Evolutionary conservation across 1,140 invertebrate genomes (phyloP).

Genomic region (Psix sp.): DNA sequence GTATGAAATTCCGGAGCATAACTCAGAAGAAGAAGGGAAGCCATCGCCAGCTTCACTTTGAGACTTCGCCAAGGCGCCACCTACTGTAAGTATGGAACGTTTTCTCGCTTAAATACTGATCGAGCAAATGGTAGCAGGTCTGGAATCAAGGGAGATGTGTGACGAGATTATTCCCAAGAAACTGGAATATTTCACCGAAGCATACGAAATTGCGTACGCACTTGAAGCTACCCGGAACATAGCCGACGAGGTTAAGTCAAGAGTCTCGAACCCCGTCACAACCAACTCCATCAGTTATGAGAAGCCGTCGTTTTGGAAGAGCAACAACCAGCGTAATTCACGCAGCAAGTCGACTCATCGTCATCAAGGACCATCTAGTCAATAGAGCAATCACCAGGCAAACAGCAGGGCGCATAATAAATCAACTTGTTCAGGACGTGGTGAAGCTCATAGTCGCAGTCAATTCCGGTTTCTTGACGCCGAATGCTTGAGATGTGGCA

Average conservation of each 20-base stretch:
- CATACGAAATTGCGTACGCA: slow-evolving; percentile 36
- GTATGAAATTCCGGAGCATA: slow-evolving; percentile 38
- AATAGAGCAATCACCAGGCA: neutral
- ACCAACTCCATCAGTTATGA: slow-evolving; percentile 7
- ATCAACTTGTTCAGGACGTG: slow-evolving; percentile 8
- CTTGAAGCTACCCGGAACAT: slow-evolving; percentile 1
- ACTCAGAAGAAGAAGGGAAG: slow-evolving; percentile 22
- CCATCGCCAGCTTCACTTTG: slow-evolving; percentile 36
- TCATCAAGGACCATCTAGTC: neutral
- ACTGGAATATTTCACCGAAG: slow-evolving; percentile 29
- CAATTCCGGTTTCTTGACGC: slow-evolving; percentile 5
- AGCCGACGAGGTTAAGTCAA: neutral
- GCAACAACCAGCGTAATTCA: neutral
- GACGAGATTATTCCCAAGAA: slow-evolving; percentile 59
- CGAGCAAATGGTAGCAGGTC: slow-evolving; percentile 52
- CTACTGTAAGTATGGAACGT: slow-evolving; percentile 45
- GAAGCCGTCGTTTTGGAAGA: slow-evolving; percentile 4
- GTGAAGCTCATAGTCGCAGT: slow-evolving; percentile 6
- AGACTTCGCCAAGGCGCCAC: slow-evolving; percentile 37
- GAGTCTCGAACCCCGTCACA: neutral
- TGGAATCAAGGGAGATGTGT: slow-evolving; percentile 36
- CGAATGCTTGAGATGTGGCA: slow-evolving; percentile 1
- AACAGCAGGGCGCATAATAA: neutral
- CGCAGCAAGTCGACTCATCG: slow-evolving; percentile 2
- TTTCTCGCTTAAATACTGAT: slow-evolving; percentile 54